These are phyloP conservation scores for Microctonus aethiopoides DNA, from an alignment of 2,888 invertebrate genomes.

Conservation along the genomic window DNA sequence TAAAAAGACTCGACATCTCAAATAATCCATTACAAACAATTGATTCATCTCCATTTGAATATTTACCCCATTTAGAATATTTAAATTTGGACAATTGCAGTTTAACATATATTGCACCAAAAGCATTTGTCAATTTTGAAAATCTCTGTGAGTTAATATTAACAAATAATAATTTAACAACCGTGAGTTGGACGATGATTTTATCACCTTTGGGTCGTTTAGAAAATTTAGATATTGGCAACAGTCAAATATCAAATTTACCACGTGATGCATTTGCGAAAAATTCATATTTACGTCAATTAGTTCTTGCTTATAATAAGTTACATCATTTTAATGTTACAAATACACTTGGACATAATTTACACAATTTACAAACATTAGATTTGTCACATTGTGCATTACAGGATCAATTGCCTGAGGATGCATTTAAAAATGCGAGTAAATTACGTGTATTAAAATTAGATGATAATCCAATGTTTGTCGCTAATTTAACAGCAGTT, in stretches of 20 bases:
- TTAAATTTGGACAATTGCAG: slow-evolving; percentile 76
- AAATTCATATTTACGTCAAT: slow-evolving; percentile 73
- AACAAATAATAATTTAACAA: slow-evolving; percentile 71
- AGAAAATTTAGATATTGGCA: slow-evolving; percentile 74
- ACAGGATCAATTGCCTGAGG: slow-evolving; percentile 75
- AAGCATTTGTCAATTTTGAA: slow-evolving; percentile 71
- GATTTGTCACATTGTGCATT: slow-evolving; percentile 78
- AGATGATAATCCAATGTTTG: slow-evolving; percentile 77
- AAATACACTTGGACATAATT: slow-evolving; percentile 73
- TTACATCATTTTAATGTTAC: slow-evolving; percentile 75
- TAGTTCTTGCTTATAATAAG: slow-evolving; percentile 76
- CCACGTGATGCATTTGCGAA: slow-evolving; percentile 76
- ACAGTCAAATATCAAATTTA: slow-evolving; percentile 72
- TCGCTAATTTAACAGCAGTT: slow-evolving; percentile 75
- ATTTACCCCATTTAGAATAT: slow-evolving; percentile 74
- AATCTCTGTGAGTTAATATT: slow-evolving; percentile 76
- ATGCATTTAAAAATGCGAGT: slow-evolving; percentile 77
- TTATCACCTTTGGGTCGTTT: slow-evolving; percentile 73
- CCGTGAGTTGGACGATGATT: slow-evolving; percentile 73
- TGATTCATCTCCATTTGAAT: slow-evolving; percentile 73
- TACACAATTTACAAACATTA: slow-evolving; percentile 74
- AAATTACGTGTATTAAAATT: slow-evolving; percentile 74
- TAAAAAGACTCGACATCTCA: slow-evolving; percentile 78
- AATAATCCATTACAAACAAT: slow-evolving; percentile 74
- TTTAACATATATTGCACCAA: slow-evolving; percentile 71